phyloP scores from a whole-genome alignment of 2,888 invertebrate genomes.

The Cantharis rufa region DNA sequence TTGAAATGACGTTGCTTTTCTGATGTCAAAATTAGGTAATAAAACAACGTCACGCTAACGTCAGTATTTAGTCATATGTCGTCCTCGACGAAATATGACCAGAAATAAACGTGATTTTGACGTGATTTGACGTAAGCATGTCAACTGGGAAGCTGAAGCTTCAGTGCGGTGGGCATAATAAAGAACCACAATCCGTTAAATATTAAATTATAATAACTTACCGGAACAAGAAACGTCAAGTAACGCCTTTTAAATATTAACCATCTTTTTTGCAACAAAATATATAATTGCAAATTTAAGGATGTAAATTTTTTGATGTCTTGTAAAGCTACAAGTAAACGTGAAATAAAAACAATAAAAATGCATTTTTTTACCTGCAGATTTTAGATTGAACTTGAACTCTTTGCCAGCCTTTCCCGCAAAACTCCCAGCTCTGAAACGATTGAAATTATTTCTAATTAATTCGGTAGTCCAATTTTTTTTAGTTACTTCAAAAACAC shows the following conservation, averaged over 20 bases:
- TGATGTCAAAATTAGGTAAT: no score
- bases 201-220: no score
- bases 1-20: no score
- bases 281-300: background rate
- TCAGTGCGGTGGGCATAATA: no score
- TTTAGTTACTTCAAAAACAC: conserved; percentile 74
- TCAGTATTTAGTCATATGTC: no score
- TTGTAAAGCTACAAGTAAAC: background rate
- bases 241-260: background rate
- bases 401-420: background rate
- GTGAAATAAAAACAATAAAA: background rate
- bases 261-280: background rate
- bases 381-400: background rate
- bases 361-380: background rate
- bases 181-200: no score
- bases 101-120: no score
- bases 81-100: no score
- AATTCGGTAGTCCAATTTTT: background rate
- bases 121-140: no score
- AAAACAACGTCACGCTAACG: no score
- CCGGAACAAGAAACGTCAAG: background rate
- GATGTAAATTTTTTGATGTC: background rate
- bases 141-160: no score
- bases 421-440: background rate
- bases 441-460: background rate